These are phyloP conservation scores for Callaeas wilsoni DNA, from an alignment of 2,113 vertebrate species.

Conservation along the genomic window DNA sequence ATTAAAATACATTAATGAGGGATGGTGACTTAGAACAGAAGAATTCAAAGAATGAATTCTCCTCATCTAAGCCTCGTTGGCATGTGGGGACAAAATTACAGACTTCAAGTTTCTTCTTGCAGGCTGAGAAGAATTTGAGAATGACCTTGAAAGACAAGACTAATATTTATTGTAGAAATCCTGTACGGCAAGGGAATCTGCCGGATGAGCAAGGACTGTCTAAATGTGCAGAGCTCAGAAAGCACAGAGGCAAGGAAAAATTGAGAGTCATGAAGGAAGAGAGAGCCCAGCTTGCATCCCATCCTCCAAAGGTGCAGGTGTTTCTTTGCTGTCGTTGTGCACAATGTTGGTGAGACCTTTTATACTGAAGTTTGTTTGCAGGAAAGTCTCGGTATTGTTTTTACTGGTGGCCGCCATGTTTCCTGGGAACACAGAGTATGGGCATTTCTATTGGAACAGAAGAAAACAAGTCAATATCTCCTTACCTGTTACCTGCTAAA, in stretches of 20 bases:
- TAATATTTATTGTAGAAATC: background rate
- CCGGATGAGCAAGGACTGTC: background rate
- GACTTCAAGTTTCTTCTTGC: background rate
- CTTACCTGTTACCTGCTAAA: background rate
- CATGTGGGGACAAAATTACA: background rate
- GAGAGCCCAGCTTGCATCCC: background rate
- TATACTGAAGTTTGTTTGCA: accelerated
- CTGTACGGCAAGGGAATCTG: background rate
- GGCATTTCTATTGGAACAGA: background rate
- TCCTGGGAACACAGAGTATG: background rate
- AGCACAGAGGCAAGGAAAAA: background rate
- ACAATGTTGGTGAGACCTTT: background rate
- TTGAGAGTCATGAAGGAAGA: background rate
- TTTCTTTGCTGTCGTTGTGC: background rate
- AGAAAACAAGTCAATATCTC: background rate
- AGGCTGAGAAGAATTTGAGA: background rate
- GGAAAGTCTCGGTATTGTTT: background rate
- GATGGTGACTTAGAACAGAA: background rate
- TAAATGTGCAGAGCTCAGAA: background rate
- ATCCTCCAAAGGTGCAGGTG: background rate
- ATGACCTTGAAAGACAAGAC: background rate
- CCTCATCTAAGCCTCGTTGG: background rate
- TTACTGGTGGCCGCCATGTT: background rate
- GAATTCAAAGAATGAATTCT: background rate
- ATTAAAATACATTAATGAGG: background rate